Evolutionary conservation across 2,888 invertebrate species (phyloP).

Genomic region (Habrosyne pyritoides): DNA sequence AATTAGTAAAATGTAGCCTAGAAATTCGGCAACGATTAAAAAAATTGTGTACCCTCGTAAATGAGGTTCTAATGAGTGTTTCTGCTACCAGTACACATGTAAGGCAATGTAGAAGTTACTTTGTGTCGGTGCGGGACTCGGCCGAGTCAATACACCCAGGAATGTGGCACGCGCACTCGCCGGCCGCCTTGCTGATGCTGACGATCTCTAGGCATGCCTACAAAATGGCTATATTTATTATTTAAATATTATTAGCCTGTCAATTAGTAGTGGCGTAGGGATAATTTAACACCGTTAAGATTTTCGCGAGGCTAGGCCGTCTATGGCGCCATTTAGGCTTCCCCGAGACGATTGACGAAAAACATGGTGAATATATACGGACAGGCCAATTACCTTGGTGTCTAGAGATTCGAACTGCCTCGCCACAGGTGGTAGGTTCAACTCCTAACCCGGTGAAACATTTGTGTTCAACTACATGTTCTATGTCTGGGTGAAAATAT

Average conservation of each 20-base stretch:
- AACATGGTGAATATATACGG: too few species aligned
- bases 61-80: slow-evolving; percentile 10
- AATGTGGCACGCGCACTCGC: slow-evolving; percentile 66
- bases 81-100: slow-evolving; percentile 39
- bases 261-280: neutral
- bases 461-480: too few species aligned
- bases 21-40: too few species aligned
- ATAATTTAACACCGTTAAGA: neutral
- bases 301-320: neutral
- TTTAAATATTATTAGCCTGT: slow-evolving; percentile 36
- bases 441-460: too few species aligned
- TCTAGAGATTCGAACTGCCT: too few species aligned
- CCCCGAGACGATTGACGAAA: too few species aligned
- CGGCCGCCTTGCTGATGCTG: slow-evolving; percentile 20
- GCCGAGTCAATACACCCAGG: slow-evolving; percentile 66
- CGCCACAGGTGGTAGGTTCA: too few species aligned
- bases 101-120: slow-evolving; percentile 49
- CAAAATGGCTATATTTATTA: slow-evolving; percentile 30
- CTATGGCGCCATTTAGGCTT: too few species aligned
- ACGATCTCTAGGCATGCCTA: slow-evolving; percentile 21
- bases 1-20: neutral
- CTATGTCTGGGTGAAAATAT: too few species aligned
- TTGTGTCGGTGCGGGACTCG: slow-evolving; percentile 49
- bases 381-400: too few species aligned
- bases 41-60: neutral